These are phyloP conservation scores for Lichenostomus cassidix DNA, from an alignment of 2,113 vertebrate genomes.

Conservation along the genomic window DNA sequence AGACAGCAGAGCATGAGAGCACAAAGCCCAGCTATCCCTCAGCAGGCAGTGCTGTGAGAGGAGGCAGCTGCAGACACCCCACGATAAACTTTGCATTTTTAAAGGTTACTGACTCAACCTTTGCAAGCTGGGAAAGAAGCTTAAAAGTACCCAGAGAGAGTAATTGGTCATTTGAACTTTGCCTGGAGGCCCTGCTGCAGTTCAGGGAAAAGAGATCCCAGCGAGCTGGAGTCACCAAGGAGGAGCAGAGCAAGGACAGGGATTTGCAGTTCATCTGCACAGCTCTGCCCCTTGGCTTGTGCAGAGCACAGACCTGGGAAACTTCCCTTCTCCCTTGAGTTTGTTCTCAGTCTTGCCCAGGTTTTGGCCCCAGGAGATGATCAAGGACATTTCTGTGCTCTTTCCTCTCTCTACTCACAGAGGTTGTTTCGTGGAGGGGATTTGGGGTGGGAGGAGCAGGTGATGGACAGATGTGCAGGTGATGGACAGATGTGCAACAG, in stretches of 20 bases:
- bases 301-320: not conserved
- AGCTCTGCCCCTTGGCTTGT: not conserved
- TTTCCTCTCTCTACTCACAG: fast-evolving
- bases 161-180: not conserved
- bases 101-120: not conserved
- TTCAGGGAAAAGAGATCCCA: not conserved
- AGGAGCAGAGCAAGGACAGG: not conserved
- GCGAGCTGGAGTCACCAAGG: fast-evolving
- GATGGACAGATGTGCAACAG: not conserved
- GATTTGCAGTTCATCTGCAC: fast-evolving
- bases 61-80: not conserved
- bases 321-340: not conserved
- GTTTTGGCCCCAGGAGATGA: not conserved
- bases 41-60: not conserved
- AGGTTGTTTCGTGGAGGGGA: fast-evolving
- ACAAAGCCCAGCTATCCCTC: not conserved
- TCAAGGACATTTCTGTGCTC: fast-evolving
- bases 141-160: not conserved
- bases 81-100: not conserved
- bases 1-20: not conserved
- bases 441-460: not conserved
- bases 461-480: fast-evolving
- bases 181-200: not conserved
- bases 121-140: not conserved
- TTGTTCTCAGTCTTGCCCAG: not conserved